Conservation (phyloP, 2,888 invertebrate species). For the Tetropium fuscum region DNA sequence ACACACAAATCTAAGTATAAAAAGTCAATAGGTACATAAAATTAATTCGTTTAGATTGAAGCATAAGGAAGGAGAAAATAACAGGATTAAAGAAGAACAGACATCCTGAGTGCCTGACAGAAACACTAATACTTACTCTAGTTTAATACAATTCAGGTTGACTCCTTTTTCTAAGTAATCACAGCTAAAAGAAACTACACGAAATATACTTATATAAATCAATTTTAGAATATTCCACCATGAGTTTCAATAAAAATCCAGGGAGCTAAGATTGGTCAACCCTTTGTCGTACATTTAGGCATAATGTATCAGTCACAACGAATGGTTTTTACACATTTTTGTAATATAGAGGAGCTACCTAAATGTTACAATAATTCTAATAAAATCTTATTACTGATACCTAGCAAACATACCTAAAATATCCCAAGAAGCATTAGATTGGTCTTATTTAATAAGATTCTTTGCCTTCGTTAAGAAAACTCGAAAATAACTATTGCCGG, state of each 20-base stretch:
- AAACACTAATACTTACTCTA: constrained; percentile 18
- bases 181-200: constrained; percentile 21
- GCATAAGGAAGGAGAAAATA: not conserved
- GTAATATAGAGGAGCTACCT: constrained; percentile 28
- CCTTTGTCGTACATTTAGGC: constrained; percentile 44
- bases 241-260: not conserved
- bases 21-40: constrained; percentile 16
- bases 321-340: constrained; percentile 25
- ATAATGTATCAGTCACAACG: constrained; percentile 50
- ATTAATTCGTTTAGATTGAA: constrained; percentile 14
- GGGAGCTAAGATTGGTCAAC: constrained; percentile 27
- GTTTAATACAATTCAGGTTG: constrained; percentile 15
- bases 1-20: constrained; percentile 18
- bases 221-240: not conserved
- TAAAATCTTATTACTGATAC: constrained; percentile 20
- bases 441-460: constrained; percentile 34
- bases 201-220: not conserved
- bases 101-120: not conserved
- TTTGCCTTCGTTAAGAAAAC: constrained; percentile 33
- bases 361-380: constrained; percentile 23
- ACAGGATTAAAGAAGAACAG: constrained; percentile 10
- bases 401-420: constrained; percentile 25
- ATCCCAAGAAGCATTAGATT: constrained; percentile 27
- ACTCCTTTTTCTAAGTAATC: constrained; percentile 6
- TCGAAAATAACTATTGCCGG: constrained; percentile 7